phyloP scores from a whole-genome alignment of 1,140 invertebrate species.

The Nilaparvata lugens region DNA sequence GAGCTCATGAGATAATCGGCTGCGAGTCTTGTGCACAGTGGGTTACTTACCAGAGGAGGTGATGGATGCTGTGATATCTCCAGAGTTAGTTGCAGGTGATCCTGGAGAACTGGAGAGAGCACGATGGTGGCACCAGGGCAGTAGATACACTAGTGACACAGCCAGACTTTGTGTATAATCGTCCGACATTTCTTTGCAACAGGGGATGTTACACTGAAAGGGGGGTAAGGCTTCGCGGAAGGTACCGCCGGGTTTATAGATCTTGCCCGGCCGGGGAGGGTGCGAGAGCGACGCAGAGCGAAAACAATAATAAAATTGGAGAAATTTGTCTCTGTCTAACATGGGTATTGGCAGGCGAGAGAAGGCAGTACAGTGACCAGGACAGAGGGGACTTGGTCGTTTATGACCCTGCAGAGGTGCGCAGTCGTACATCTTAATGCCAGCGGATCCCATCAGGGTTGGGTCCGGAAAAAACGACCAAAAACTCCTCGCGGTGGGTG shows the following conservation, averaged over 20 bases:
- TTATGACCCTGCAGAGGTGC: not conserved
- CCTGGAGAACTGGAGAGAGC: too few species aligned
- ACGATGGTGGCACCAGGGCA: not conserved
- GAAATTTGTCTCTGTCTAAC: conserved; percentile 15
- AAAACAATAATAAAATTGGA: conserved; percentile 19
- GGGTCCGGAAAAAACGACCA: not conserved
- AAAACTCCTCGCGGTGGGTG: too few species aligned
- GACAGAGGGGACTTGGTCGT: not conserved
- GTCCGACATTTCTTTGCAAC: conserved; percentile 14
- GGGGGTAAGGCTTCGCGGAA: conserved; percentile 12
- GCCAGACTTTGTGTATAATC: conserved; percentile 16
- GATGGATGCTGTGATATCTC: not conserved
- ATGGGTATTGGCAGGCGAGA: conserved; percentile 3
- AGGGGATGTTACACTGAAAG: conserved; percentile 13
- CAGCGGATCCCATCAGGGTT: not conserved
- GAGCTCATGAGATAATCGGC: not conserved
- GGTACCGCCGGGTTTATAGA: conserved; percentile 15
- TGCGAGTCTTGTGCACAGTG: not conserved
- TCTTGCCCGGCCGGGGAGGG: conserved; percentile 3
- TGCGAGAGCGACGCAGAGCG: conserved; percentile 10
- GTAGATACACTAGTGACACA: not conserved
- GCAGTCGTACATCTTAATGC: conserved; percentile 6
- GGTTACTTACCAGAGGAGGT: not conserved
- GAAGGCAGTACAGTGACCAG: too few species aligned
- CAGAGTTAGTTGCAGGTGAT: too few species aligned